Conservation (phyloP, 1,140 invertebrate species). For the Hirudo medicinalis region DNA sequence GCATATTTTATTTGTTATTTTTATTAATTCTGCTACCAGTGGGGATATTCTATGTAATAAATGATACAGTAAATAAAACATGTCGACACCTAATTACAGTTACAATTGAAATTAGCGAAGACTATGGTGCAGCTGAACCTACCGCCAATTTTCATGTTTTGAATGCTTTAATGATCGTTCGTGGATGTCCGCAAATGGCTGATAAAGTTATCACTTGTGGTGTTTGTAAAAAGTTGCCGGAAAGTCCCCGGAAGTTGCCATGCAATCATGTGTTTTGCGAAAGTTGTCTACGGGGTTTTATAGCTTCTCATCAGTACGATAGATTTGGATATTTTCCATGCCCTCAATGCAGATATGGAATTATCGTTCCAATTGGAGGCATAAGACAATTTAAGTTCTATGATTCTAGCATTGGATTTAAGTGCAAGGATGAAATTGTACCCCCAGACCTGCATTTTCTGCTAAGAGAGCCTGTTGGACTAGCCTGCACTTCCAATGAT, state of each 20-base stretch:
- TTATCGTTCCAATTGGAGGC: not conserved
- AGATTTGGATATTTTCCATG: constrained; percentile 30
- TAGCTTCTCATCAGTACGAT: constrained; percentile 27
- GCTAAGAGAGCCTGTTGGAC: not conserved
- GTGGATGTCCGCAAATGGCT: no score
- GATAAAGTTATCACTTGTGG: not conserved
- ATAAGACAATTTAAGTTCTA: not conserved
- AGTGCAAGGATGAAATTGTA: not conserved
- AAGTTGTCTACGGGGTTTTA: constrained; percentile 31
- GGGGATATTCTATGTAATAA: no score
- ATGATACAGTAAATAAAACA: no score
- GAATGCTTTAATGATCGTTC: no score
- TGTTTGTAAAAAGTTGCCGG: constrained; percentile 32
- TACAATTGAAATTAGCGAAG: no score
- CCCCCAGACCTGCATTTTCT: not conserved
- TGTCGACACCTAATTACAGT: no score
- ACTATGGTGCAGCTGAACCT: no score
- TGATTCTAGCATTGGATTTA: not conserved
- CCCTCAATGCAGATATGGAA: constrained; percentile 28
- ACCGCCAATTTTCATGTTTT: no score
- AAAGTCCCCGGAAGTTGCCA: constrained; percentile 32
- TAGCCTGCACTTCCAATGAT: constrained; percentile 1
- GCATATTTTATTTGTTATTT: no score
- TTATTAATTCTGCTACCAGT: no score
- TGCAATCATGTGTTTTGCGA: constrained; percentile 37